These are phyloP conservation scores for Atethmia centrago DNA, from an alignment of 2,888 invertebrate species.

Conservation along the genomic window DNA sequence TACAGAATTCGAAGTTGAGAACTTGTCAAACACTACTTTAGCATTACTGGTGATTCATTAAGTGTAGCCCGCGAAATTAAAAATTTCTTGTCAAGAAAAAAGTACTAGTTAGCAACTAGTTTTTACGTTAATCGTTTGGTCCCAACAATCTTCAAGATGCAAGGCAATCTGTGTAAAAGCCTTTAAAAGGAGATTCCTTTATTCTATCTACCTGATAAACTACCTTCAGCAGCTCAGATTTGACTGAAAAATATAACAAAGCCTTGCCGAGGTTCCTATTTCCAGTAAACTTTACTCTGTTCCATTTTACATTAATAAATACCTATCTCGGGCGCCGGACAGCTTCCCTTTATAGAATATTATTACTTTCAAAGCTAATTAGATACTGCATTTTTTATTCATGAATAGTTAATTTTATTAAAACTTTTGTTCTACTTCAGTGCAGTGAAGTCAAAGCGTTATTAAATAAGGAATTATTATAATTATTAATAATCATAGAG, in stretches of 20 bases:
- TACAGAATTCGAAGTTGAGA: no score
- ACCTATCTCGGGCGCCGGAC: neutral
- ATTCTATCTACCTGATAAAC: neutral
- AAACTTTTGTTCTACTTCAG: constrained; percentile 9
- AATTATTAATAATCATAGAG: no score
- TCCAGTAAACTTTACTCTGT: neutral
- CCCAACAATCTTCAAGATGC: neutral
- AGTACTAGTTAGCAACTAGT: no score
- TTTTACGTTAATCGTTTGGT: neutral
- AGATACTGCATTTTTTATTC: constrained; percentile 27
- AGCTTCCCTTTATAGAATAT: constrained; percentile 24
- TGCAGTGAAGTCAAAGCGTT: neutral
- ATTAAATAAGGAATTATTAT: no score
- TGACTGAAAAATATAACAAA: constrained; percentile 1
- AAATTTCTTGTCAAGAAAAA: no score
- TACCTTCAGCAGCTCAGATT: neutral
- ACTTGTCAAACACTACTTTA: no score
- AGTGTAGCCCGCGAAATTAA: no score
- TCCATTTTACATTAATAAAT: constrained; percentile 13
- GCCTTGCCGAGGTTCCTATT: neutral
- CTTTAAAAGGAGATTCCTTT: neutral
- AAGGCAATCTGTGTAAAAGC: neutral
- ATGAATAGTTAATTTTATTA: constrained; percentile 44
- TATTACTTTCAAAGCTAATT: constrained; percentile 35
- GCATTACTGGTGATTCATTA: no score